Percentiles rank a stretch among this genome's conserved stretches.
phyloP scores from a whole-genome alignment of 2,113 vertebrate species.

The Boleophthalmus pectinirostris region DNA sequence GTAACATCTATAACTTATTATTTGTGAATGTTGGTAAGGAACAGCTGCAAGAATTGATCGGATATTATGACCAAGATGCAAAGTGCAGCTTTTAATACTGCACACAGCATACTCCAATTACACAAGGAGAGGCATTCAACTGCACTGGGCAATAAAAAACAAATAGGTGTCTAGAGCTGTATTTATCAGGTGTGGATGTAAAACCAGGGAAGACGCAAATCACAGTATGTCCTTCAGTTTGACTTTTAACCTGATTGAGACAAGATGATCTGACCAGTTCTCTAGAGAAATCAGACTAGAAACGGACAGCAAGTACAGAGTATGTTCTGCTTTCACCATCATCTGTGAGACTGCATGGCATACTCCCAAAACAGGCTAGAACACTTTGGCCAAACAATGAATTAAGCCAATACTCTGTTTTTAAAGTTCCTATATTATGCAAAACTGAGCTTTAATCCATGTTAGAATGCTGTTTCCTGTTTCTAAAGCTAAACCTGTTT shows the following conservation, averaged over 20 bases:
- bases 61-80: background rate
- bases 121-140: background rate
- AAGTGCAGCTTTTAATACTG: background rate
- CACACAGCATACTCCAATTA: background rate
- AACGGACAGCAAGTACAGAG: background rate
- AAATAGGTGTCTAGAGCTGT: background rate
- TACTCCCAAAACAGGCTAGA: background rate
- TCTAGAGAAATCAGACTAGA: background rate
- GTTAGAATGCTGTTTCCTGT: no score
- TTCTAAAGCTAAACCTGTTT: no score
- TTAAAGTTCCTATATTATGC: no score
- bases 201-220: background rate
- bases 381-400: no score
- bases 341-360: background rate
- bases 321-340: background rate
- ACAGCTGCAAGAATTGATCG: no score
- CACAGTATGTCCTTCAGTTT: background rate
- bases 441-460: no score
- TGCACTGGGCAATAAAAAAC: background rate
- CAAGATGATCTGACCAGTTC: no score
- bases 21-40: no score
- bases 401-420: no score
- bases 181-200: background rate
- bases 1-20: no score
- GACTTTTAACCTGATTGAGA: background rate